phyloP scores from a whole-genome alignment of 2,888 invertebrate species.

The Coelopa pilipes region DNA sequence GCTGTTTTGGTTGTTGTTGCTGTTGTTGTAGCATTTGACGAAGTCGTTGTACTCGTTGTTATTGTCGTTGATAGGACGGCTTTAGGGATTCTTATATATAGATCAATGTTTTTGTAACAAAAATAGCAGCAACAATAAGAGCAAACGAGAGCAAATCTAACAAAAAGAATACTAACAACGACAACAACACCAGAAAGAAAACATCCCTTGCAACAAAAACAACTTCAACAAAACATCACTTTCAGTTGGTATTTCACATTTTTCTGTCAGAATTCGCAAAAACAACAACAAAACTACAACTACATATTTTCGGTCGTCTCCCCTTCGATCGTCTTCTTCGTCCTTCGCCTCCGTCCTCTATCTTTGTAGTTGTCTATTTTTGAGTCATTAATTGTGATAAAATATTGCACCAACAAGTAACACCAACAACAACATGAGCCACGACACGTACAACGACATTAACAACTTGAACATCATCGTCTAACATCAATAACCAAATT shows the following conservation, averaged over 20 bases:
- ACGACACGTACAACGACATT: neutral
- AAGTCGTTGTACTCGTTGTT: neutral
- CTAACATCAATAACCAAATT: no score
- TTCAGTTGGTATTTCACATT: conserved; percentile 18
- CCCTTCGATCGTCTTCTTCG: neutral
- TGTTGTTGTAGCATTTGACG: neutral
- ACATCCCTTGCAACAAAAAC: neutral
- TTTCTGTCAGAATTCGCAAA: conserved; percentile 28
- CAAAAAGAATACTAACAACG: neutral
- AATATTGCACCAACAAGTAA: conserved; percentile 17
- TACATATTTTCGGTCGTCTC: neutral
- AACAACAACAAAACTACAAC: neutral
- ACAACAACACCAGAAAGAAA: neutral
- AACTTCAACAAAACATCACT: conserved; percentile 16
- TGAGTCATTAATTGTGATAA: conserved; percentile 23
- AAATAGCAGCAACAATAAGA: conserved; percentile 22
- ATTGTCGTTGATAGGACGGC: conserved; percentile 1
- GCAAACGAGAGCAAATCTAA: neutral
- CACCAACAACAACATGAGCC: neutral
- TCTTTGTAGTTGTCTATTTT: conserved; percentile 38
- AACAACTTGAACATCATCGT: no score
- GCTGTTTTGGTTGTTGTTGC: conserved; percentile 2
- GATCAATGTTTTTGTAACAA: conserved; percentile 15
- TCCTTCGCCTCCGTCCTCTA: neutral
- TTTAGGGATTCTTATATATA: neutral